Conservation (phyloP, 2,888 invertebrate species). For the Tinea semifulvella region DNA sequence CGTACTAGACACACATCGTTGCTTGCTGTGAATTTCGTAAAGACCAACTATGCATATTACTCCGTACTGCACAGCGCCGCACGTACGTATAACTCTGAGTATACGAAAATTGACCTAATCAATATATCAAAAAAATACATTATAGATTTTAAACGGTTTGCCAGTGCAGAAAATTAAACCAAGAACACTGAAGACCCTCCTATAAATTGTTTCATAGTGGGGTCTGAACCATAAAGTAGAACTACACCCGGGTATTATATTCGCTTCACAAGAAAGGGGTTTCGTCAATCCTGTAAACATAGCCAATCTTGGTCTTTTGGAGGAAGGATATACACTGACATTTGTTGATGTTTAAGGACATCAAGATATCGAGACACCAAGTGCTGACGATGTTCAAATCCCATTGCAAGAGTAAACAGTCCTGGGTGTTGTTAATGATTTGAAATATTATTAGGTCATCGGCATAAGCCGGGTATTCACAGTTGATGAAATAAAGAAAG, state of each 20-base stretch:
- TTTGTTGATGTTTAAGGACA: neutral
- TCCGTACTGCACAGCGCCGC: no score
- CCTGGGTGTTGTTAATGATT: neutral
- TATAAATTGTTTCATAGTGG: neutral
- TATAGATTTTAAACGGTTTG: neutral
- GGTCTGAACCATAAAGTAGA: neutral
- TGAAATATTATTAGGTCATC: conserved; percentile 1
- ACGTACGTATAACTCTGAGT: no score
- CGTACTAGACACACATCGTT: no score
- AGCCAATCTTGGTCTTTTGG: neutral
- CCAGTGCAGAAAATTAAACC: neutral
- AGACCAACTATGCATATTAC: no score
- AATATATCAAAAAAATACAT: no score
- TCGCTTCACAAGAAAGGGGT: neutral
- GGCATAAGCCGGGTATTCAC: neutral
- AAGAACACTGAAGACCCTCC: neutral
- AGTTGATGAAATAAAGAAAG: neutral
- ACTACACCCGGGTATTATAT: neutral
- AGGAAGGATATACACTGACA: neutral
- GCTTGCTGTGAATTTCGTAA: no score
- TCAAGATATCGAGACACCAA: neutral
- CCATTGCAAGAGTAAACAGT: neutral
- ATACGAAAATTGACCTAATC: no score
- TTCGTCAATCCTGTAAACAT: neutral
- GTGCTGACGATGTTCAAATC: neutral